phyloP scores from a whole-genome alignment of 2,113 vertebrate species.

The Phoenicopterus ruber region DNA sequence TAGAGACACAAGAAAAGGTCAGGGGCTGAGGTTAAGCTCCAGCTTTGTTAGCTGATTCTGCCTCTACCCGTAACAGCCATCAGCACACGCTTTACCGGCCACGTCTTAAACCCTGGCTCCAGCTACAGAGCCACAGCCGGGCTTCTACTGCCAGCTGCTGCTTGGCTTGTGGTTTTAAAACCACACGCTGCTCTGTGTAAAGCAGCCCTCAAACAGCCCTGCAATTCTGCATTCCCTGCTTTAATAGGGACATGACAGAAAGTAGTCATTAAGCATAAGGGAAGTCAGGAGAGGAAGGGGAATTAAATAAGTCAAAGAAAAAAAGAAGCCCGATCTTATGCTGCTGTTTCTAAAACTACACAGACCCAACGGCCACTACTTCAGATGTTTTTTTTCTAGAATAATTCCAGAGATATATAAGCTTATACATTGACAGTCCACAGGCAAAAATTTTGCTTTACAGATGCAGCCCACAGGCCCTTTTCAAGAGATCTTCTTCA shows the following conservation, averaged over 20 bases:
- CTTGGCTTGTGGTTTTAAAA: background rate
- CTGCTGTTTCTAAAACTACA: background rate
- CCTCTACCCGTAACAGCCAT: background rate
- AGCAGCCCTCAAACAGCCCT: background rate
- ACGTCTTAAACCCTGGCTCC: background rate
- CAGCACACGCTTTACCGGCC: background rate
- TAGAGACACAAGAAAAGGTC: background rate
- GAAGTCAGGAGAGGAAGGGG: background rate
- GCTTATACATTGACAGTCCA: background rate
- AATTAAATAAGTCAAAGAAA: background rate
- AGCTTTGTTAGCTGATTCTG: background rate
- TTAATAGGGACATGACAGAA: background rate
- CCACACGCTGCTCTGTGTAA: background rate
- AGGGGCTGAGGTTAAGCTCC: background rate
- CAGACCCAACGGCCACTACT: background rate
- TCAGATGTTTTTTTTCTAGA: background rate
- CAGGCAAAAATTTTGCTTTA: background rate
- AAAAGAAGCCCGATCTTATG: background rate
- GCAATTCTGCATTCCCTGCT: background rate
- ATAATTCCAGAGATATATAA: background rate
- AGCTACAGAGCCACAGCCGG: background rate
- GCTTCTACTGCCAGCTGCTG: constrained; percentile 30
- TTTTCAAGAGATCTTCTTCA: background rate
- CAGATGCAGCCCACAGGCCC: background rate
- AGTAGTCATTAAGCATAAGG: background rate